These are phyloP conservation scores for Diorhabda carinulata DNA, from an alignment of 1,140 invertebrate genomes.

Conservation along the genomic window DNA sequence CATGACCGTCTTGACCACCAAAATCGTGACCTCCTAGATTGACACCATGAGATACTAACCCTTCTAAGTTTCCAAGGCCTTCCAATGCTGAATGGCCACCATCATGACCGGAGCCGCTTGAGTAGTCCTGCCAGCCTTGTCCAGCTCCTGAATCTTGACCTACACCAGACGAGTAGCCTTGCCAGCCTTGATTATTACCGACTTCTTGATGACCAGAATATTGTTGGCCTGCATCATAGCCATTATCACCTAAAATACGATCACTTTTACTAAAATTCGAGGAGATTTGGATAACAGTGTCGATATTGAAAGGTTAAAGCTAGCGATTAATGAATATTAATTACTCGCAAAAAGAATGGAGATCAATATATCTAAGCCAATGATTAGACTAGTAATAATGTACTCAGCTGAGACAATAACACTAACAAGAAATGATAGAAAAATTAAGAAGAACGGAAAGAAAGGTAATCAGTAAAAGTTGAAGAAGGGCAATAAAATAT, in stretches of 20 bases:
- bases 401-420: too few species aligned
- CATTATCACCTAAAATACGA: conserved; percentile 21
- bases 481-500: too few species aligned
- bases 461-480: too few species aligned
- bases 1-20: conserved; percentile 24
- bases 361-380: too few species aligned
- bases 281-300: too few species aligned
- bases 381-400: too few species aligned
- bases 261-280: too few species aligned
- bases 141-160: neutral
- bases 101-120: conserved; percentile 29
- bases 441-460: too few species aligned
- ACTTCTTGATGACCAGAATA: neutral
- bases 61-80: conserved; percentile 30
- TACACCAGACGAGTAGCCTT: neutral
- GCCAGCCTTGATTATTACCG: neutral
- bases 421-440: too few species aligned
- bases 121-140: conserved; percentile 14
- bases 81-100: conserved; percentile 24
- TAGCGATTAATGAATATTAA: too few species aligned
- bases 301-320: too few species aligned
- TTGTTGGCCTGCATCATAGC: conserved; percentile 22
- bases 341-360: too few species aligned
- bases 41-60: conserved; percentile 20
- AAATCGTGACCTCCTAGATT: conserved; percentile 19